These are phyloP conservation scores for Perodicticus potto DNA, from an alignment of 2,797 vertebrate genomes.

Conservation along the genomic window DNA sequence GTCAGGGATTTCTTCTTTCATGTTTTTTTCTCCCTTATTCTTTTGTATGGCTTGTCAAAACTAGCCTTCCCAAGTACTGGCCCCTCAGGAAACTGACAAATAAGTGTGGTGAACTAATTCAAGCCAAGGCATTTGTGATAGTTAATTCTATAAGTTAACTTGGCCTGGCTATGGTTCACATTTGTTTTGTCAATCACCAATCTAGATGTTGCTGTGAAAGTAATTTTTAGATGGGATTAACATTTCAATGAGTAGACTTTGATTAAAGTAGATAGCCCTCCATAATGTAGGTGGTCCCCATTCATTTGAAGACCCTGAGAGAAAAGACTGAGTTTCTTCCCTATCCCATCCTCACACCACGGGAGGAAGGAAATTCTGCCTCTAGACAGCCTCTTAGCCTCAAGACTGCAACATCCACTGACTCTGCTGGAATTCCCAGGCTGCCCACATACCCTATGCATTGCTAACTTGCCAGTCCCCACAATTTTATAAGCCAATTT, in stretches of 20 bases:
- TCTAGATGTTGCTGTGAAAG: neutral
- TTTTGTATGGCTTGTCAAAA: neutral
- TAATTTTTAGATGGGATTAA: neutral
- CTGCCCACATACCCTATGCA: neutral
- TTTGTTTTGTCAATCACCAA: neutral
- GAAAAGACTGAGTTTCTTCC: neutral
- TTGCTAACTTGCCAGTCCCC: neutral
- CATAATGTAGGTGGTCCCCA: neutral
- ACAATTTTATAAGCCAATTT: neutral
- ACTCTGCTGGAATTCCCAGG: neutral
- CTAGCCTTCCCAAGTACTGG: neutral
- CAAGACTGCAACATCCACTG: neutral
- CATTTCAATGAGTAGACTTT: neutral
- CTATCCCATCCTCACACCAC: neutral
- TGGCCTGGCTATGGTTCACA: neutral
- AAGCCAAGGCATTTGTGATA: neutral
- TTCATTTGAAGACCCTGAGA: neutral
- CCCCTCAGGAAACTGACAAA: neutral
- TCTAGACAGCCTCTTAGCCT: neutral
- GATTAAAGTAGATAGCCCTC: neutral
- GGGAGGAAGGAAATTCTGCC: neutral
- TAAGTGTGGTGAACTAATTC: neutral
- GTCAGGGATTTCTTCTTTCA: neutral
- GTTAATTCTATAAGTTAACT: neutral
- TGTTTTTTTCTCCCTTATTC: neutral